Conservation (phyloP, 2,888 invertebrate genomes). For the Ceratothoa steindachneri region DNA sequence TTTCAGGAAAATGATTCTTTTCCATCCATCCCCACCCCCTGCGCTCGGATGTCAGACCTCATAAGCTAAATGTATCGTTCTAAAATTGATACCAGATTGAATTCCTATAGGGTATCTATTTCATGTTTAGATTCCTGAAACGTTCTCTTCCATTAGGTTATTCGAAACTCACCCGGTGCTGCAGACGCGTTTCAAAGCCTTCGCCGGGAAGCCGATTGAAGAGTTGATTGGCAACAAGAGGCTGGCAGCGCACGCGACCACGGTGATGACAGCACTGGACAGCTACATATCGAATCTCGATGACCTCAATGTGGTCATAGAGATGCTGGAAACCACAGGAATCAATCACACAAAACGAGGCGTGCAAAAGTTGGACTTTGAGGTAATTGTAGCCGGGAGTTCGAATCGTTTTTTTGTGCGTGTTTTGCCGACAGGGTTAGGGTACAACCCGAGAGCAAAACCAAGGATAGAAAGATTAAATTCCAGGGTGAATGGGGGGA, state of each 20-base stretch:
- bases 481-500: too few species aligned
- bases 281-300: constrained; percentile 30
- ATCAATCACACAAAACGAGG: constrained; percentile 31
- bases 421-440: background rate
- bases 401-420: background rate
- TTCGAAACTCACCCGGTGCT: constrained; percentile 14
- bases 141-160: background rate
- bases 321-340: constrained; percentile 30
- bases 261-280: constrained; percentile 30
- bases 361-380: constrained; percentile 25
- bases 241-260: constrained; percentile 33
- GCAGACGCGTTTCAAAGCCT: constrained; percentile 34
- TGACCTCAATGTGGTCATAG: constrained; percentile 27
- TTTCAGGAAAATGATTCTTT: too few species aligned
- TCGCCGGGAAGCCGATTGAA: constrained; percentile 17
- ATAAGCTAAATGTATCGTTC: too few species aligned
- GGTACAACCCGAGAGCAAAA: too few species aligned
- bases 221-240: constrained; percentile 23
- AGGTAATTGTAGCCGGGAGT: too few species aligned
- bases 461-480: too few species aligned
- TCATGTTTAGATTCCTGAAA: too few species aligned
- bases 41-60: too few species aligned
- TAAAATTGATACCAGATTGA: too few species aligned
- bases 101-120: too few species aligned
- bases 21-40: too few species aligned